A percentile compares a stretch with the other conserved stretches of the same genome.
phyloP scores from a whole-genome alignment of 2,888 invertebrate species.

The Marronus borbonicus region DNA sequence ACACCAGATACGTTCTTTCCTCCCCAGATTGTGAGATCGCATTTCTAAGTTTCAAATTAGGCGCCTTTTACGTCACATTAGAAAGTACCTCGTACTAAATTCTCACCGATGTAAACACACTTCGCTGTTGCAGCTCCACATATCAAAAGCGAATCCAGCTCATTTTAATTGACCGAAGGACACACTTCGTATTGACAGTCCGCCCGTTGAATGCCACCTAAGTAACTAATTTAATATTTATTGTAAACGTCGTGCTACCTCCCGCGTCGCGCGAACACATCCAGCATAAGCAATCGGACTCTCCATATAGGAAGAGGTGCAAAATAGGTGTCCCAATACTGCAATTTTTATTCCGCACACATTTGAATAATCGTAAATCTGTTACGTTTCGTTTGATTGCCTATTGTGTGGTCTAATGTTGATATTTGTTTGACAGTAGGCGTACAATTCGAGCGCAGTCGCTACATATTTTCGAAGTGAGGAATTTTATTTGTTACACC shows the following conservation, averaged over 20 bases:
- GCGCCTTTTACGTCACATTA: not conserved
- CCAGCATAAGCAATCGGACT: constrained; percentile 58
- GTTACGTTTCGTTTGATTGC: constrained; percentile 60
- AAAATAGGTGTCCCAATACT: constrained; percentile 64
- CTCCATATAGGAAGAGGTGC: constrained; percentile 58
- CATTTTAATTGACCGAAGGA: constrained; percentile 45
- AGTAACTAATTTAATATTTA: constrained; percentile 59
- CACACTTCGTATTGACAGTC: constrained; percentile 43
- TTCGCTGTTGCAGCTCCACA: constrained; percentile 22
- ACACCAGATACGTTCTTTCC: not conserved
- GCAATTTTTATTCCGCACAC: constrained; percentile 67
- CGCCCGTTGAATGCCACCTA: constrained; percentile 54
- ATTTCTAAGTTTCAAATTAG: not conserved
- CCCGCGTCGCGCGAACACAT: constrained; percentile 60
- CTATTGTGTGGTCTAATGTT: constrained; percentile 64
- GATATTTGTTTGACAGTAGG: constrained; percentile 61
- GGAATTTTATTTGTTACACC: constrained; percentile 47
- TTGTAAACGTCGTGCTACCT: constrained; percentile 60
- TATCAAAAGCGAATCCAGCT: constrained; percentile 32
- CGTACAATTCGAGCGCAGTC: constrained; percentile 55
- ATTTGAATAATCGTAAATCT: constrained; percentile 65
- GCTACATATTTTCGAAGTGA: constrained; percentile 49
- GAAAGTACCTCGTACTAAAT: constrained; percentile 30
- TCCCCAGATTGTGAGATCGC: not conserved
- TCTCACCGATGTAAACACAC: constrained; percentile 8